Evolutionary conservation across 1,140 invertebrate genomes (phyloP).

Genomic region (Caenorhabditis tropicalis): DNA sequence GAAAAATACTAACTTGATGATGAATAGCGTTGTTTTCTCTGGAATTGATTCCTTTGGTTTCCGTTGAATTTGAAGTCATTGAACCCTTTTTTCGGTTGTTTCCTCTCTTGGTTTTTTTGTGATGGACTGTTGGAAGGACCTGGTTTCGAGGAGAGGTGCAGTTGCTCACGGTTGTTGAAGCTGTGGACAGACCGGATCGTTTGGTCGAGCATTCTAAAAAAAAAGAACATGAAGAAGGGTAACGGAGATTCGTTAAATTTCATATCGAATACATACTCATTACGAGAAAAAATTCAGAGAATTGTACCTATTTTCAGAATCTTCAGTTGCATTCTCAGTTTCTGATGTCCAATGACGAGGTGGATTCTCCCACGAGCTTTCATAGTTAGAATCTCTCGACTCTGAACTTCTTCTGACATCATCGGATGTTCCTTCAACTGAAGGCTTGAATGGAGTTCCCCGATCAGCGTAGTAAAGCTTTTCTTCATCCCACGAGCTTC

Average conservation of each 20-base stretch:
- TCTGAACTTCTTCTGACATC: conserved; percentile 7
- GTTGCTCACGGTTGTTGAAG: neutral
- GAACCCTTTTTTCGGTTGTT: neutral
- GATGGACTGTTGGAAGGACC: neutral
- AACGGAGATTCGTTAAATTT: neutral
- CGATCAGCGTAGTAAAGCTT: neutral
- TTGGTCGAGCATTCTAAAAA: neutral
- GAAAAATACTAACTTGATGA: neutral
- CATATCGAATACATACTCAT: neutral
- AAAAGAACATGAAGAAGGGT: neutral
- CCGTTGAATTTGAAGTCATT: neutral
- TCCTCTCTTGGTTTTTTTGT: neutral
- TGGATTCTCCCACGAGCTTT: neutral
- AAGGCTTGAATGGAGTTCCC: neutral
- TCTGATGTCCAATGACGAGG: neutral
- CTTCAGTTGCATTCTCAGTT: neutral
- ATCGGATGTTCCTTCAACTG: neutral
- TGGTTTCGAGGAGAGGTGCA: neutral
- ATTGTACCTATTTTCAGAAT: neutral
- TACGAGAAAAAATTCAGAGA: neutral
- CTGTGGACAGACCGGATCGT: neutral
- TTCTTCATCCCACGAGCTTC: neutral
- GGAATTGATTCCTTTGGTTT: neutral
- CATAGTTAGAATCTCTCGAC: neutral
- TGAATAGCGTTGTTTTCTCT: neutral